phyloP scores from a whole-genome alignment of 2,113 vertebrate species.

The Toxostoma redivivum region DNA sequence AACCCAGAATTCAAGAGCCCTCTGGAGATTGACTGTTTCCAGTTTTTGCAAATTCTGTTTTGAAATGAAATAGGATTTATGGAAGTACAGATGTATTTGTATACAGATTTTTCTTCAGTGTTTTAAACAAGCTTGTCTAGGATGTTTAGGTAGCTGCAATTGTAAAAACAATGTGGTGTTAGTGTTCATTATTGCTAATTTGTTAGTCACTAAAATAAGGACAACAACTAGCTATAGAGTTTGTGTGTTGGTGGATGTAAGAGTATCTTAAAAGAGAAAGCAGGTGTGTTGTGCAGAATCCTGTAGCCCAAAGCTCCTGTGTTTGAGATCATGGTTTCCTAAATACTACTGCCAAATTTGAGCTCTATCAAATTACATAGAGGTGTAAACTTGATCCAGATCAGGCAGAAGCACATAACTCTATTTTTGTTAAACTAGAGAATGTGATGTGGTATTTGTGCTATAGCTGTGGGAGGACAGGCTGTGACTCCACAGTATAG shows the following conservation, averaged over 20 bases:
- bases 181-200: background rate
- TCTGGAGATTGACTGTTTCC: background rate
- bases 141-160: background rate
- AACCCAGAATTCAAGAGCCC: background rate
- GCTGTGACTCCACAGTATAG: background rate
- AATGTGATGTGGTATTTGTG: background rate
- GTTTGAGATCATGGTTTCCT: background rate
- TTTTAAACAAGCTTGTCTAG: background rate
- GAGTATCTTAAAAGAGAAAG: background rate
- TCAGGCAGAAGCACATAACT: background rate
- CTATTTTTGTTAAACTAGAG: background rate
- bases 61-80: background rate
- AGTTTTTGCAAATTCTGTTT: background rate
- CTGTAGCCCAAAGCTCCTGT: background rate
- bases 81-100: background rate
- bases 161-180: background rate
- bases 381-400: background rate
- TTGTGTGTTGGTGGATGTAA: background rate
- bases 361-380: background rate
- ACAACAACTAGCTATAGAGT: background rate
- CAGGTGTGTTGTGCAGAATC: background rate
- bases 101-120: background rate
- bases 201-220: background rate
- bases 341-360: background rate
- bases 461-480: background rate